phyloP scores from a whole-genome alignment of 2,888 invertebrate genomes.

The Hemaris fuciformis region DNA sequence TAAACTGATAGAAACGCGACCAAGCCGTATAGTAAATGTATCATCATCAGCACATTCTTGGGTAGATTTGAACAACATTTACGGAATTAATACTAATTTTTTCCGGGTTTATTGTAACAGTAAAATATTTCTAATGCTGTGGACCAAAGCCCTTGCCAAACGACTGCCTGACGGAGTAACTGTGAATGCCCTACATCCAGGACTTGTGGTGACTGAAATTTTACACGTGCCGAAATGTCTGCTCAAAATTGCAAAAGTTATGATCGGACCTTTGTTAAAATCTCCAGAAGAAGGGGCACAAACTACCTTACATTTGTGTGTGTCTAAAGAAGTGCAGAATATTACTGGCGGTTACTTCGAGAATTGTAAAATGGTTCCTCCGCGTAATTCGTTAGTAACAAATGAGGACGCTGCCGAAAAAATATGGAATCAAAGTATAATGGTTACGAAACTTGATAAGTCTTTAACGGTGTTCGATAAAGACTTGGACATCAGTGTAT shows the following conservation, averaged over 20 bases:
- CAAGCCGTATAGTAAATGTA: slow-evolving; percentile 41
- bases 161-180: slow-evolving; percentile 13
- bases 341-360: slow-evolving; percentile 88
- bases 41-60: slow-evolving; percentile 35
- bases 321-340: slow-evolving; percentile 85
- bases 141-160: slow-evolving; percentile 15
- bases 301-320: slow-evolving; percentile 87
- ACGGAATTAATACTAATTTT: slow-evolving; percentile 16
- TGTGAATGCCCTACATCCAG: slow-evolving; percentile 14
- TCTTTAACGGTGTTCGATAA: background rate
- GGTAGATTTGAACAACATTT: slow-evolving; percentile 18
- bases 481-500: background rate
- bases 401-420: slow-evolving; percentile 85
- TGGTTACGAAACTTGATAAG: slow-evolving; percentile 27
- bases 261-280: slow-evolving; percentile 72
- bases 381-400: slow-evolving; percentile 69
- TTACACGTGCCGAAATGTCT: background rate
- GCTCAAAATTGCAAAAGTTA: too few relatives aligned
- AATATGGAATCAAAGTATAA: slow-evolving; percentile 85
- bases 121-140: slow-evolving; percentile 85
- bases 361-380: slow-evolving; percentile 84
- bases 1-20: slow-evolving; percentile 39
- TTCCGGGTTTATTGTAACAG: slow-evolving; percentile 63
- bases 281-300: slow-evolving; percentile 89
- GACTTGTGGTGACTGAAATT: slow-evolving; percentile 7